A percentile compares a stretch with the other conserved stretches of the same genome.
These are phyloP conservation scores for Athripsodes cinereus DNA, from an alignment of 2,888 invertebrate species.

Conservation along the genomic window DNA sequence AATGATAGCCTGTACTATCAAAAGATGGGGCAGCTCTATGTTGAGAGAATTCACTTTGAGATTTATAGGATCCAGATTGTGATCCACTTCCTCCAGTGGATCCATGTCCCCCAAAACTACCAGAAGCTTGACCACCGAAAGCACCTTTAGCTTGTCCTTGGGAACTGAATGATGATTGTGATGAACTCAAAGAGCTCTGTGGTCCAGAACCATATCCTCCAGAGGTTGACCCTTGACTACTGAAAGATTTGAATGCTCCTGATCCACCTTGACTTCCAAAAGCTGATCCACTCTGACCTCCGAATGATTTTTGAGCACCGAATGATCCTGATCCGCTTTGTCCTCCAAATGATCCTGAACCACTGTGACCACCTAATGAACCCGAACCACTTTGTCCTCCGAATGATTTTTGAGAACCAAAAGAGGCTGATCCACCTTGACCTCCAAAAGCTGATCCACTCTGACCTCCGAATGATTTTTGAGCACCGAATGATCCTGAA, in stretches of 20 bases:
- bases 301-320: neutral
- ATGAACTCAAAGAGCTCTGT: neutral
- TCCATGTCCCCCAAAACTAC: neutral
- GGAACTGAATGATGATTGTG: neutral
- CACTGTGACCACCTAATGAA: neutral
- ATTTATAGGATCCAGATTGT: neutral
- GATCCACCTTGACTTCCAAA: neutral
- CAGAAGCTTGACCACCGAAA: neutral
- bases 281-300: neutral
- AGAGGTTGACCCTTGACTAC: neutral
- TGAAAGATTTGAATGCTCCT: neutral
- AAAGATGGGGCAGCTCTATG: neutral
- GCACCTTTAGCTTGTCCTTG: neutral
- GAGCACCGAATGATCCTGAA: neutral
- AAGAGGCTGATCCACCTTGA: neutral
- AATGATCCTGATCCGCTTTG: neutral
- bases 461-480: neutral
- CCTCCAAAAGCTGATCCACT: neutral
- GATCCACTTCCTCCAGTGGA: neutral
- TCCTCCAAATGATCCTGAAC: neutral
- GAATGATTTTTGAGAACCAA: neutral
- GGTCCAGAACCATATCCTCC: neutral
- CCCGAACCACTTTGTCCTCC: neutral
- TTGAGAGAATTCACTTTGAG: neutral
- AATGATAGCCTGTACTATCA: conserved; percentile 21